A percentile compares a stretch with the other conserved stretches of the same genome.
These are phyloP conservation scores for Margaritifera margaritifera DNA, from an alignment of 2,888 invertebrate genomes.

Conservation along the genomic window DNA sequence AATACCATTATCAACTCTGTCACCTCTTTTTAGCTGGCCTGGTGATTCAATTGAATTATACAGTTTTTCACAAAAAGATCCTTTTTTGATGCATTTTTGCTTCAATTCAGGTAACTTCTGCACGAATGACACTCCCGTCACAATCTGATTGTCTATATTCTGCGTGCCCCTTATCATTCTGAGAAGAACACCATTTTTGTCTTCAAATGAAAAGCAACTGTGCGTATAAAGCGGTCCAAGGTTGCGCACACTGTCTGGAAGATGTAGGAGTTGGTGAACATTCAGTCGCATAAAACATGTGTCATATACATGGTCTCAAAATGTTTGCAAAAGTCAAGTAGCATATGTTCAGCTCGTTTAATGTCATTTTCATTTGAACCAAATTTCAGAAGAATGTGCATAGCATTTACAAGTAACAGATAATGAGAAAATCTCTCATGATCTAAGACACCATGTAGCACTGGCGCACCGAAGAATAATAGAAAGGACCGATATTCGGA, in stretches of 20 bases:
- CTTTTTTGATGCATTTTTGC: slow-evolving; percentile 19
- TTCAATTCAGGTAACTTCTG: slow-evolving; percentile 36
- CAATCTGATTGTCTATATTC: slow-evolving; percentile 32
- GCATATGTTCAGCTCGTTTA: slow-evolving; percentile 13
- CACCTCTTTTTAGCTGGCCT: slow-evolving; percentile 14
- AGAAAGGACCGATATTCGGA: slow-evolving; percentile 31
- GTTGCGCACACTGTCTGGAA: slow-evolving; percentile 28
- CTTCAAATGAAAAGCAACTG: slow-evolving; percentile 38
- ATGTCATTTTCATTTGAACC: slow-evolving; percentile 13
- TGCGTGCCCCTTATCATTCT: slow-evolving; percentile 35
- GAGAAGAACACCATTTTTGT: slow-evolving; percentile 29
- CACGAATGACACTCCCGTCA: slow-evolving; percentile 35
- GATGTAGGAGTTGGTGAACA: slow-evolving; percentile 34
- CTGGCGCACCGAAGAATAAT: slow-evolving; percentile 23
- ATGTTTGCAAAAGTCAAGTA: slow-evolving; percentile 13
- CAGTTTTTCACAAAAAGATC: slow-evolving; percentile 17
- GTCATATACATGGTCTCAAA: slow-evolving; percentile 16
- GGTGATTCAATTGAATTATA: slow-evolving; percentile 25
- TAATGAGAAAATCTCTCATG: slow-evolving; percentile 23
- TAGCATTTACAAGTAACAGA: slow-evolving; percentile 24
- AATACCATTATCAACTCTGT: slow-evolving; percentile 11
- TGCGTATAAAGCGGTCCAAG: slow-evolving; percentile 36
- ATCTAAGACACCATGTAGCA: slow-evolving; percentile 21
- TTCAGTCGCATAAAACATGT: slow-evolving; percentile 29
- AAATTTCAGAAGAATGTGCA: slow-evolving; percentile 17